Percentiles rank a stretch among this genome's conserved stretches.
Evolutionary conservation across 2,113 vertebrate genomes (phyloP).

Genomic region (Puntigrus tetrazona): DNA sequence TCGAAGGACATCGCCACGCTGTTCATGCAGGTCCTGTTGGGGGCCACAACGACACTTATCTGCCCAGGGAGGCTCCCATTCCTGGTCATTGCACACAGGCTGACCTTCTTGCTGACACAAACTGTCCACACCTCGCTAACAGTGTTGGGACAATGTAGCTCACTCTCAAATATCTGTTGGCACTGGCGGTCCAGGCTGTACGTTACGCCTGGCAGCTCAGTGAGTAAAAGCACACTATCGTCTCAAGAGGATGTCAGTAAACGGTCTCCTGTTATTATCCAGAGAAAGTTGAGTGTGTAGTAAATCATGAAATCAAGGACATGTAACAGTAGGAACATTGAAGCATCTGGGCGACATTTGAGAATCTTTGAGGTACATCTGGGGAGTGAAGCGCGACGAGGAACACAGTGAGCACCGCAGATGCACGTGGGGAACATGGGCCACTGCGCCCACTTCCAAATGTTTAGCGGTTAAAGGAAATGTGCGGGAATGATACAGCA

Average conservation of each 20-base stretch:
- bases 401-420: constrained; percentile 34
- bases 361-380: too few species aligned
- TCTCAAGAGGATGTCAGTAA: constrained; percentile 83
- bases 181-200: constrained; percentile 92
- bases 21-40: constrained; percentile 74
- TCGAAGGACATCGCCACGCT: constrained; percentile 74
- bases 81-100: constrained; percentile 84
- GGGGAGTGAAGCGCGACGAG: constrained; percentile 37
- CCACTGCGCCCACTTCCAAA: constrained; percentile 21
- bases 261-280: constrained; percentile 84
- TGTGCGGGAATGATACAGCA: background rate
- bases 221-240: constrained; percentile 76
- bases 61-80: constrained; percentile 91
- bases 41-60: constrained; percentile 83
- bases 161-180: constrained; percentile 90
- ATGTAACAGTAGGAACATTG: constrained; percentile 49
- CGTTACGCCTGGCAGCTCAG: constrained; percentile 79
- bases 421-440: constrained; percentile 35
- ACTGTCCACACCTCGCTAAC: constrained; percentile 85
- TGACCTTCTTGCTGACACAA: constrained; percentile 83
- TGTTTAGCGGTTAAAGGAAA: constrained; percentile 31
- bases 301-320: constrained; percentile 40
- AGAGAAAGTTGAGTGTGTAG: constrained; percentile 9
- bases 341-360: too few species aligned
- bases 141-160: constrained; percentile 89